These are phyloP conservation scores for Microhierax caerulescens DNA, from an alignment of 2,797 vertebrate species.

Conservation along the genomic window DNA sequence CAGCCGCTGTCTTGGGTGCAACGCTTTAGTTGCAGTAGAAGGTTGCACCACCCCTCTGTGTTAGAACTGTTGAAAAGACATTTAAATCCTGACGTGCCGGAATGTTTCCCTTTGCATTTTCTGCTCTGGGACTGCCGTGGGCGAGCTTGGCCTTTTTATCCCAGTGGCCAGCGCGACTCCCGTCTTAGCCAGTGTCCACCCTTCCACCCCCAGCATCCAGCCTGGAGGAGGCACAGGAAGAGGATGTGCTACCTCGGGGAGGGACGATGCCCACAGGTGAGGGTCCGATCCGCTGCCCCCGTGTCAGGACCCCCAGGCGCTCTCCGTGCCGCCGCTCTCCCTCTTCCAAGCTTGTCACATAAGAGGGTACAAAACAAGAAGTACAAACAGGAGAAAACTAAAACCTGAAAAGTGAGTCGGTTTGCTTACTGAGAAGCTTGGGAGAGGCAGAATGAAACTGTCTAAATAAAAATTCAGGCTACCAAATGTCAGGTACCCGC, in stretches of 20 bases:
- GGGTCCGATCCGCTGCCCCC: not conserved
- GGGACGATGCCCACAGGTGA: not conserved
- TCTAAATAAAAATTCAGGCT: not conserved
- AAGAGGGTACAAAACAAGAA: slow-evolving; percentile 11
- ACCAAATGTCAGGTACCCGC: not conserved
- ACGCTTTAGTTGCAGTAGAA: not conserved
- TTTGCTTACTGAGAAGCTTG: slow-evolving; percentile 12
- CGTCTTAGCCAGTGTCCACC: not conserved
- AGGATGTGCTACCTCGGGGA: not conserved
- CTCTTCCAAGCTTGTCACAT: not conserved
- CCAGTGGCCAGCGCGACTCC: accelerated
- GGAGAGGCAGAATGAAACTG: not conserved
- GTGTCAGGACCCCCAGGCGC: accelerated
- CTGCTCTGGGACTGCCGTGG: not conserved
- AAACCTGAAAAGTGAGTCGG: not conserved
- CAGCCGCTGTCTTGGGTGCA: not conserved
- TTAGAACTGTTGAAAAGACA: not conserved
- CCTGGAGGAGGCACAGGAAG: not conserved
- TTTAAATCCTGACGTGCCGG: not conserved
- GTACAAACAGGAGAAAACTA: not conserved
- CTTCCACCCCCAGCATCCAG: not conserved
- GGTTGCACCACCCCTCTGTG: not conserved
- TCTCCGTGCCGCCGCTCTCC: not conserved
- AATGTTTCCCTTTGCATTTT: not conserved
- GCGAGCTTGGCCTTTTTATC: not conserved